A percentile compares a stretch with the other conserved stretches of the same genome.
Conservation (phyloP, 2,113 vertebrate species). For the Paraplagusia blochii region DNA sequence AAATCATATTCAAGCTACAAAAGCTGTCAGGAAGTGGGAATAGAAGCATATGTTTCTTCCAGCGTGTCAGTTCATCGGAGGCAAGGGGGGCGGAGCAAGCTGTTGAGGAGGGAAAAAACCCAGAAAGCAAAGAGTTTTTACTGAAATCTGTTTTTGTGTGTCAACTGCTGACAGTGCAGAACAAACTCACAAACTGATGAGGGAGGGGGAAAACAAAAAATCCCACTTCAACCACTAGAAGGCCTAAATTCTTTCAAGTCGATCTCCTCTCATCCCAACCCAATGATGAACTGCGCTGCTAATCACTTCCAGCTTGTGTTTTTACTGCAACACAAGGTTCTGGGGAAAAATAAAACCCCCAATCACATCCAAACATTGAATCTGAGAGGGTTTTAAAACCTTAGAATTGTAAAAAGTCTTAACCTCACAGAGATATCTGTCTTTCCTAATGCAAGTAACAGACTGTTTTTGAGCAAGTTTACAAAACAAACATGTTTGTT, state of each 20-base stretch:
- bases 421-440: background rate
- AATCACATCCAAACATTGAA: background rate
- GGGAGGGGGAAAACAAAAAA: constrained; percentile 56
- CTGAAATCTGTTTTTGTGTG: constrained; percentile 79
- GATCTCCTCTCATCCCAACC: constrained; percentile 50
- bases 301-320: constrained; percentile 72
- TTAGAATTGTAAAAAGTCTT: background rate
- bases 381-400: constrained; percentile 1
- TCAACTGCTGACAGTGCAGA: constrained; percentile 79
- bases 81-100: constrained; percentile 63
- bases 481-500: background rate
- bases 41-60: constrained; percentile 78
- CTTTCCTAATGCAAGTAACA: background rate
- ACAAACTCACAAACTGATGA: constrained; percentile 70
- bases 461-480: background rate
- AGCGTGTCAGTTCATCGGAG: constrained; percentile 75
- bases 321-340: constrained; percentile 39
- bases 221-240: constrained; percentile 72
- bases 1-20: constrained; percentile 71
- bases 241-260: constrained; percentile 63
- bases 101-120: constrained; percentile 63
- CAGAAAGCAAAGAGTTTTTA: constrained; percentile 67
- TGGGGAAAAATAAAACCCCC: constrained; percentile 7
- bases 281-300: constrained; percentile 71
- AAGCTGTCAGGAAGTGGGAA: constrained; percentile 75